phyloP scores from a whole-genome alignment of 2,113 vertebrate species.

The Paracanthobrama guichenoti region DNA sequence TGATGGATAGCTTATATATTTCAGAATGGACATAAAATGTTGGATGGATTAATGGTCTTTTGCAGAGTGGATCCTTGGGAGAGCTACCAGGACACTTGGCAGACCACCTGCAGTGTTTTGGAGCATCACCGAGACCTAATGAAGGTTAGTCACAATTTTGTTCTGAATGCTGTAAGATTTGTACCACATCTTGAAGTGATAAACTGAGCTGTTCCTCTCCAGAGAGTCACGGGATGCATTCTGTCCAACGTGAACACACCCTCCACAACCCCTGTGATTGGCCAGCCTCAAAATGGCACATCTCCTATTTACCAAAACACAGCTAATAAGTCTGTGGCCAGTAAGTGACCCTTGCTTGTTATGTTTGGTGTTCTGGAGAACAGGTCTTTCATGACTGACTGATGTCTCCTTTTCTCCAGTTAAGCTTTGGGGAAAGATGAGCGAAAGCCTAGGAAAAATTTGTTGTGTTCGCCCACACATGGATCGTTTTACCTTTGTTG shows the following conservation, averaged over 20 bases:
- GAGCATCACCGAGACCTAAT: constrained; percentile 97
- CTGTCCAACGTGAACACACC: constrained; percentile 97
- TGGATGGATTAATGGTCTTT: constrained; percentile 2
- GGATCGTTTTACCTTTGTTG: constrained; percentile 96
- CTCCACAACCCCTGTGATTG: constrained; percentile 91
- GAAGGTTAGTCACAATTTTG: constrained; percentile 78
- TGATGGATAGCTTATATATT: not conserved
- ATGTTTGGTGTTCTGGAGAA: not conserved
- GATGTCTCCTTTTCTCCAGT: constrained; percentile 69
- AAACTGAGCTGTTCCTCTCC: constrained; percentile 35
- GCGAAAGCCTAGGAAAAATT: constrained; percentile 90
- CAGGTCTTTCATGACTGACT: not conserved
- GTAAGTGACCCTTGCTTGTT: constrained; percentile 68
- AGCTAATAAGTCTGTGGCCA: constrained; percentile 84
- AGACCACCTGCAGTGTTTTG: constrained; percentile 95
- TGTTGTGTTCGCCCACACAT: constrained; percentile 94
- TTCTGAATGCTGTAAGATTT: not conserved
- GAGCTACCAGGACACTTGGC: constrained; percentile 98
- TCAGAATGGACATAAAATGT: not conserved
- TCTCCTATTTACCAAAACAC: constrained; percentile 89
- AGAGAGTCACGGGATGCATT: constrained; percentile 98
- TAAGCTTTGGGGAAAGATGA: constrained; percentile 92
- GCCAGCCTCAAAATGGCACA: constrained; percentile 89
- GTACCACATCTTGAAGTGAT: not conserved
- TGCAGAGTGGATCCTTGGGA: constrained; percentile 97